Conservation (phyloP, 1,140 invertebrate genomes). For the Drosophila erecta region DNA sequence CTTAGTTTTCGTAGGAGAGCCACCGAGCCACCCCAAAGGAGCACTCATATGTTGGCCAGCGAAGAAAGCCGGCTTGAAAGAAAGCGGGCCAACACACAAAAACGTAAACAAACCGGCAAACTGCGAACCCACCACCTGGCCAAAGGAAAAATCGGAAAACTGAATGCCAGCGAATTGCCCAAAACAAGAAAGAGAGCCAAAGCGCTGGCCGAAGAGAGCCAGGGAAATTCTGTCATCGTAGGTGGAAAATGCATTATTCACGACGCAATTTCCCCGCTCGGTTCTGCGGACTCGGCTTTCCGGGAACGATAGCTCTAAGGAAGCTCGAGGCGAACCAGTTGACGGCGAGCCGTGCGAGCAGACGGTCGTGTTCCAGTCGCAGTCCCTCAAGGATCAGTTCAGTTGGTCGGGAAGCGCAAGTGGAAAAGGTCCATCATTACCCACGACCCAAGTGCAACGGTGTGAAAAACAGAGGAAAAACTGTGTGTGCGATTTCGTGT, state of each 20-base stretch:
- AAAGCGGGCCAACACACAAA: slow-evolving; percentile 56
- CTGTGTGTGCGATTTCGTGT: slow-evolving; percentile 6
- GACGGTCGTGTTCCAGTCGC: slow-evolving; percentile 80
- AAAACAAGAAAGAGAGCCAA: slow-evolving; percentile 21
- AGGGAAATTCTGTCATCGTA: slow-evolving; percentile 37
- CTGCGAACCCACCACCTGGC: slow-evolving; percentile 50
- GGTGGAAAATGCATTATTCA: slow-evolving; percentile 42
- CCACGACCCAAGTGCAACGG: slow-evolving; percentile 19
- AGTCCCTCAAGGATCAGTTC: slow-evolving; percentile 8
- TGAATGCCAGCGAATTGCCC: slow-evolving; percentile 47
- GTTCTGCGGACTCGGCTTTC: slow-evolving; percentile 1
- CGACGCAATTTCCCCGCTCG: slow-evolving; percentile 25
- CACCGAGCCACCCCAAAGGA: slow-evolving; percentile 20
- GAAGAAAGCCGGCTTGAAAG: slow-evolving; percentile 59
- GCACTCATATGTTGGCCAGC: slow-evolving; percentile 54
- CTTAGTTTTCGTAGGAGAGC: slow-evolving; percentile 12
- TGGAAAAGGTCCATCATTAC: slow-evolving; percentile 7
- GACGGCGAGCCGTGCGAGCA: slow-evolving; percentile 80
- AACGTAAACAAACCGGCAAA: slow-evolving; percentile 84
- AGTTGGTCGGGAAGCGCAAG: neutral
- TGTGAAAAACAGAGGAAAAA: slow-evolving; percentile 7
- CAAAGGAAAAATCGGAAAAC: slow-evolving; percentile 36
- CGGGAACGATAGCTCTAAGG: slow-evolving; percentile 47
- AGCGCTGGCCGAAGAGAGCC: slow-evolving; percentile 10
- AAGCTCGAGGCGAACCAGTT: slow-evolving; percentile 80